phyloP scores from a whole-genome alignment of 2,888 invertebrate species.

The Melinopterus prodromus region DNA sequence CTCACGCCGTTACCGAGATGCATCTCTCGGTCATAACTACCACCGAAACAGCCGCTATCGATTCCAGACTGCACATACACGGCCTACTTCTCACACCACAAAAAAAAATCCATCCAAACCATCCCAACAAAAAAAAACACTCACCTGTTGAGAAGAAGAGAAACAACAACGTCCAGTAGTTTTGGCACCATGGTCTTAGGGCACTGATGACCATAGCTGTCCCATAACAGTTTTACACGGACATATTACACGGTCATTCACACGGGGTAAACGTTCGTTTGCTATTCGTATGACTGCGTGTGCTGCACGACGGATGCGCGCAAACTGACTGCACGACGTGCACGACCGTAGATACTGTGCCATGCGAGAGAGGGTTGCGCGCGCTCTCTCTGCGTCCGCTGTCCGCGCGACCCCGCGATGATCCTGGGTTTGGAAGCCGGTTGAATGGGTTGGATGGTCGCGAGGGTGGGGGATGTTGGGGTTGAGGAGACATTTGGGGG shows the following conservation, averaged over 20 bases:
- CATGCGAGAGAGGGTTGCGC: constrained; percentile 21
- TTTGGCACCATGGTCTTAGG: constrained; percentile 34
- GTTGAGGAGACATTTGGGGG: neutral
- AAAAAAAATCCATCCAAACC: neutral
- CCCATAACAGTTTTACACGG: constrained; percentile 26
- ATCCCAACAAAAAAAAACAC: neutral
- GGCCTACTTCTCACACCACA: constrained; percentile 12
- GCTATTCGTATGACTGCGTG: neutral
- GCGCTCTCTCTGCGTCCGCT: constrained; percentile 19
- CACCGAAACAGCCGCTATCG: constrained; percentile 15
- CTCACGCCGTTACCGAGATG: neutral
- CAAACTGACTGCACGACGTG: constrained; percentile 16
- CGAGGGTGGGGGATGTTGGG: neutral
- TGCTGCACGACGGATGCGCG: constrained; percentile 13
- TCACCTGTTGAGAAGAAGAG: constrained; percentile 35
- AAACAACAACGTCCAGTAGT: constrained; percentile 30
- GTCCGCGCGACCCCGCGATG: neutral
- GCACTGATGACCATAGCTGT: constrained; percentile 33
- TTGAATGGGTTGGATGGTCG: neutral
- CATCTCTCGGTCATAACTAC: neutral
- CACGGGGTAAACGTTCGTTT: neutral
- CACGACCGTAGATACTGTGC: neutral
- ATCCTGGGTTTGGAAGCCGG: constrained; percentile 16
- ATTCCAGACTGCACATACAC: constrained; percentile 5
- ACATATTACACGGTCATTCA: constrained; percentile 8